Conservation (phyloP, 2,113 vertebrate genomes). For the Salvator merianae region DNA sequence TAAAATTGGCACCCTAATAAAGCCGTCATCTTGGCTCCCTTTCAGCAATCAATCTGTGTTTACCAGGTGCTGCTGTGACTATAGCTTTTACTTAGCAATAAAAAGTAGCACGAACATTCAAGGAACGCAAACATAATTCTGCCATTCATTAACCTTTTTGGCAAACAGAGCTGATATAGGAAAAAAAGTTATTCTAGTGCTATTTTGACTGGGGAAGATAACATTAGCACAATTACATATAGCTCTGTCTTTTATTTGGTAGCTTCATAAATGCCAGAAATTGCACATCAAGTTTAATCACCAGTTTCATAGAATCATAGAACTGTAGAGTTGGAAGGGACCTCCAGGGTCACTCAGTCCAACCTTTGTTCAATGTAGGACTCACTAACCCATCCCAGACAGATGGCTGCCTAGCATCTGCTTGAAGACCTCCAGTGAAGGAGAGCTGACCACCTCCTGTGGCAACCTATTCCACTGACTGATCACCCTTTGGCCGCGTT, state of each 20-base stretch:
- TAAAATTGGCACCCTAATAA: constrained; percentile 34
- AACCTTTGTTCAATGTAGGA: too few relatives aligned
- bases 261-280: background rate
- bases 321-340: too few relatives aligned
- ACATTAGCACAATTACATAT: background rate
- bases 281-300: background rate
- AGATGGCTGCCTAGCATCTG: too few relatives aligned
- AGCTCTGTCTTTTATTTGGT: constrained; percentile 1
- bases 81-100: constrained; percentile 44
- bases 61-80: constrained; percentile 5
- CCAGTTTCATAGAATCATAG: background rate
- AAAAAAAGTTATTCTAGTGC: constrained; percentile 14
- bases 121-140: constrained; percentile 45
- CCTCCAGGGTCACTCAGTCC: too few relatives aligned
- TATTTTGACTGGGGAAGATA: background rate
- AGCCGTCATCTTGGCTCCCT: constrained; percentile 18
- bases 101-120: constrained; percentile 39
- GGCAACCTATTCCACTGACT: too few relatives aligned
- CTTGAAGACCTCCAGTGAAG: too few relatives aligned
- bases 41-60: constrained; percentile 19
- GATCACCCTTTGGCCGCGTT: too few relatives aligned
- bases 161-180: background rate
- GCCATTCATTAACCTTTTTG: constrained; percentile 49
- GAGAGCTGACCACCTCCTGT: too few relatives aligned
- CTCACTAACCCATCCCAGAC: too few relatives aligned